Percentiles rank a stretch among this genome's conserved stretches.
Evolutionary conservation across 2,797 vertebrate species (phyloP).

Genomic region (Rhinella marina): DNA sequence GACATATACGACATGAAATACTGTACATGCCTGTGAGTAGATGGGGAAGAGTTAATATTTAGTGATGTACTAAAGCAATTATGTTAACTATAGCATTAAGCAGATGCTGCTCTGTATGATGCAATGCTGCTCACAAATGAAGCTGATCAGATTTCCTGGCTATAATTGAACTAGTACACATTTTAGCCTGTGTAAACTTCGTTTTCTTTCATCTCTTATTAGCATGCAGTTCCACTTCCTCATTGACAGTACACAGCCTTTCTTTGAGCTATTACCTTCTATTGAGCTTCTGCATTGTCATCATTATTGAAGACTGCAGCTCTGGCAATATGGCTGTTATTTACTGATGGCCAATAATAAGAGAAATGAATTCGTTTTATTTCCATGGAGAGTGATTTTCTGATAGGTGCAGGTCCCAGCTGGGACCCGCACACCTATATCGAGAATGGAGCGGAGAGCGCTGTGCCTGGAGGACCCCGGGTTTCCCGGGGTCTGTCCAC

Average conservation of each 20-base stretch:
- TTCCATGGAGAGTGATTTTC: too few species aligned
- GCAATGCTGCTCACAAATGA: conserved; percentile 35
- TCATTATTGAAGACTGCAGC: neutral
- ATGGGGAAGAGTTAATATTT: conserved; percentile 28
- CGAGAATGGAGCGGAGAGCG: too few species aligned
- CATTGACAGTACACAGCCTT: neutral
- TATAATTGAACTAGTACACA: conserved; percentile 39
- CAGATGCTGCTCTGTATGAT: conserved; percentile 49
- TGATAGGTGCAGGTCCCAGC: too few species aligned
- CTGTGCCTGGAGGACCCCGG: too few species aligned
- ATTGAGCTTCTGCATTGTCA: neutral
- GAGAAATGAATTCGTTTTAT: neutral
- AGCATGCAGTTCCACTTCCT: neutral
- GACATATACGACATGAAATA: neutral
- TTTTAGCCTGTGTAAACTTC: conserved; percentile 4
- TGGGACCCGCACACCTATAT: too few species aligned
- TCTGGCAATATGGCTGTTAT: conserved; percentile 21
- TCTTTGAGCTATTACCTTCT: neutral
- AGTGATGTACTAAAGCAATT: conserved; percentile 20
- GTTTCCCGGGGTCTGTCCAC: too few species aligned
- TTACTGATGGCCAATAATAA: neutral
- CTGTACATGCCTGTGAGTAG: neutral
- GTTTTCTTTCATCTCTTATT: conserved; percentile 30
- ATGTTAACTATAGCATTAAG: conserved; percentile 42
- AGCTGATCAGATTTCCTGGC: conserved; percentile 54